A percentile compares a stretch with the other conserved stretches of the same genome.
phyloP scores from a whole-genome alignment of 2,888 invertebrate species.

The Lithodes maja region DNA sequence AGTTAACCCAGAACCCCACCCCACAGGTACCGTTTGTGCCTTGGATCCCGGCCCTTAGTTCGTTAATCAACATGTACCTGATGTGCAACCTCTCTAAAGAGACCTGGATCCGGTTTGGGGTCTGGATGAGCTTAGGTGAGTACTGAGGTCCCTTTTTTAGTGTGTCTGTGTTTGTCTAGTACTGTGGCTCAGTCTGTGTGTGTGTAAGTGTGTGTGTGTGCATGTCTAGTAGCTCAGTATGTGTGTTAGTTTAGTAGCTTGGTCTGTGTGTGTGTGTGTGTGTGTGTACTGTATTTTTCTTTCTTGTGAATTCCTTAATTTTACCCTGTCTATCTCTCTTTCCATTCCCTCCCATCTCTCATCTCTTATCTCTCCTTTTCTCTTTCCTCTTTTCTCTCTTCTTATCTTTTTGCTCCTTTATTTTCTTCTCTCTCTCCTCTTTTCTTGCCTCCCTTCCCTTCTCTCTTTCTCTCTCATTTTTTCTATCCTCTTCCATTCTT shows the following conservation, averaged over 20 bases:
- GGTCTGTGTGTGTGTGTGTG: not conserved
- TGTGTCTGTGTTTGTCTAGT: not conserved
- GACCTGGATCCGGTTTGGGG: conserved; percentile 88
- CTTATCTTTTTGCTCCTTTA: not conserved
- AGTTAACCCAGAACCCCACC: too few relatives aligned
- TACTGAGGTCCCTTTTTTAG: not conserved
- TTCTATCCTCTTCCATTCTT: not conserved
- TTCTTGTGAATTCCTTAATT: not conserved
- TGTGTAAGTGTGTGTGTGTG: not conserved
- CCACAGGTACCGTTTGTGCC: conserved; percentile 88
- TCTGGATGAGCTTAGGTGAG: conserved; percentile 86
- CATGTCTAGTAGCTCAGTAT: not conserved
- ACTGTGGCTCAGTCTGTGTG: not conserved
- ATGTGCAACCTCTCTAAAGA: conserved; percentile 85
- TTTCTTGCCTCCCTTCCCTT: not conserved
- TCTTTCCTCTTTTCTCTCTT: not conserved
- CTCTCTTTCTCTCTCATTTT: not conserved
- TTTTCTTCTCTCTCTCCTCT: not conserved
- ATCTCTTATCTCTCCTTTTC: not conserved
- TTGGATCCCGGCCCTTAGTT: conserved; percentile 85
- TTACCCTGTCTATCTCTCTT: not conserved
- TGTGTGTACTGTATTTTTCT: not conserved
- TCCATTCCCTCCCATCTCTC: not conserved
- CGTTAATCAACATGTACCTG: conserved; percentile 87
- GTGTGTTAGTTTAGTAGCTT: not conserved